Conservation (phyloP, 2,113 vertebrate species). For the Gavia stellata region DNA sequence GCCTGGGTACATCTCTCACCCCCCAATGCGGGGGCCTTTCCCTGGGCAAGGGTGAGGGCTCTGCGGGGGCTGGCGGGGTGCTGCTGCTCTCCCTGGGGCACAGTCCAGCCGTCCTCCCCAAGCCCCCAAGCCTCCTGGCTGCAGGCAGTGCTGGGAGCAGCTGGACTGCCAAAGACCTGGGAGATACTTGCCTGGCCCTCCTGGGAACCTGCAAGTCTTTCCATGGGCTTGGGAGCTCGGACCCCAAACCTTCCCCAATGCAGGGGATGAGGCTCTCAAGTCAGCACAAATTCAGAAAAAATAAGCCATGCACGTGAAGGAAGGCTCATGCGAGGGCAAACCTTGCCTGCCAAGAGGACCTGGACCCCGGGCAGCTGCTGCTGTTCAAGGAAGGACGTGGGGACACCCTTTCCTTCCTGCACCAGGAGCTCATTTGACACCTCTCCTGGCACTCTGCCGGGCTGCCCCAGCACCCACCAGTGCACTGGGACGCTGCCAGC, state of each 20-base stretch:
- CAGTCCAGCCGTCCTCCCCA: no score
- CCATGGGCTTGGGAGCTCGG: background rate
- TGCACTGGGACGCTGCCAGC: background rate
- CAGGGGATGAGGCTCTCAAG: background rate
- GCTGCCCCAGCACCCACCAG: background rate
- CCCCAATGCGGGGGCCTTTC: fast-evolving
- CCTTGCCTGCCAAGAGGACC: background rate
- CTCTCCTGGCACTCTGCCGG: background rate
- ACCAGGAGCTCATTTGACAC: background rate
- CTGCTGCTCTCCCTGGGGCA: background rate
- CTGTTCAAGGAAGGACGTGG: background rate
- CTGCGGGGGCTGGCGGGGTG: fast-evolving
- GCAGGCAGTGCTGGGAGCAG: background rate
- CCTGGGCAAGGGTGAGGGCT: background rate
- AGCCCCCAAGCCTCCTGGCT: background rate
- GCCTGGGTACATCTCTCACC: background rate
- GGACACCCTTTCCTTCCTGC: background rate
- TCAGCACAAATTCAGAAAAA: background rate
- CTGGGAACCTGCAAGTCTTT: background rate
- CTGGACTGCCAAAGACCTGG: background rate
- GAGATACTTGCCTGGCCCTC: background rate
- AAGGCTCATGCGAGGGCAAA: background rate
- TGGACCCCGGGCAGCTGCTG: background rate
- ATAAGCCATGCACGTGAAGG: fast-evolving
- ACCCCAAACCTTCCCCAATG: background rate